A percentile compares a stretch with the other conserved stretches of the same genome.
These are phyloP conservation scores for Etheostoma cragini DNA, from an alignment of 2,113 vertebrate species.

Conservation along the genomic window DNA sequence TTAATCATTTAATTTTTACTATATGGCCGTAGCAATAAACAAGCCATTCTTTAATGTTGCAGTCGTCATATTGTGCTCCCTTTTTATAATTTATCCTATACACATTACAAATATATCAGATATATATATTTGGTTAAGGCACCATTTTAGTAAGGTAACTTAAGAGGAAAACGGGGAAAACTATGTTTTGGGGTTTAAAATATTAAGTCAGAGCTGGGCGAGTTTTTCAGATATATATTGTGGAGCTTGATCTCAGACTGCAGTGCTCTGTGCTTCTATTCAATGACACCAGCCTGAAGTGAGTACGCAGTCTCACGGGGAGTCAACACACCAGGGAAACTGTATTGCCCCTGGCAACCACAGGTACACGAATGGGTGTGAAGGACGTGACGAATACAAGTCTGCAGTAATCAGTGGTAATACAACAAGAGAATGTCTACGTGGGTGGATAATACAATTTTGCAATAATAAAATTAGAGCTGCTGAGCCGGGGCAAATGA, in stretches of 20 bases:
- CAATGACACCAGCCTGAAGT: conserved; percentile 51
- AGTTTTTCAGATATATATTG: conserved; percentile 25
- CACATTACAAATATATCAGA: too few relatives aligned
- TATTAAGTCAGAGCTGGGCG: conserved; percentile 26
- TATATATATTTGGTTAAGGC: too few relatives aligned
- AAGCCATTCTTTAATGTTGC: too few relatives aligned
- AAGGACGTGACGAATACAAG: conserved; percentile 61
- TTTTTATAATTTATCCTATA: too few relatives aligned
- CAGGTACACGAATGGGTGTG: conserved; percentile 55
- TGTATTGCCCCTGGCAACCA: conserved; percentile 60
- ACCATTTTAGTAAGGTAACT: background rate
- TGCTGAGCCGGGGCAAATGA: conserved; percentile 33
- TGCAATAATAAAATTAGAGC: conserved; percentile 50
- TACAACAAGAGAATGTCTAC: conserved; percentile 29
- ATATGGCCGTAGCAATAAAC: too few relatives aligned
- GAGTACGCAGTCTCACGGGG: conserved; percentile 45
- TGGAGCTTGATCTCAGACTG: conserved; percentile 47
- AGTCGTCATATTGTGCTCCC: too few relatives aligned
- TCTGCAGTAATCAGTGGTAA: conserved; percentile 54
- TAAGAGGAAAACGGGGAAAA: background rate
- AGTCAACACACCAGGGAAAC: conserved; percentile 59
- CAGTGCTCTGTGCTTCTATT: conserved; percentile 34
- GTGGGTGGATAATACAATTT: conserved; percentile 45
- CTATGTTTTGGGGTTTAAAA: conserved; percentile 22
- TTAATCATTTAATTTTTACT: too few relatives aligned